Evolutionary conservation across 1,140 invertebrate genomes (phyloP), one percentile per base, ranked within the genome.

Genomic region (Drosophila bifasciata): DNA sequence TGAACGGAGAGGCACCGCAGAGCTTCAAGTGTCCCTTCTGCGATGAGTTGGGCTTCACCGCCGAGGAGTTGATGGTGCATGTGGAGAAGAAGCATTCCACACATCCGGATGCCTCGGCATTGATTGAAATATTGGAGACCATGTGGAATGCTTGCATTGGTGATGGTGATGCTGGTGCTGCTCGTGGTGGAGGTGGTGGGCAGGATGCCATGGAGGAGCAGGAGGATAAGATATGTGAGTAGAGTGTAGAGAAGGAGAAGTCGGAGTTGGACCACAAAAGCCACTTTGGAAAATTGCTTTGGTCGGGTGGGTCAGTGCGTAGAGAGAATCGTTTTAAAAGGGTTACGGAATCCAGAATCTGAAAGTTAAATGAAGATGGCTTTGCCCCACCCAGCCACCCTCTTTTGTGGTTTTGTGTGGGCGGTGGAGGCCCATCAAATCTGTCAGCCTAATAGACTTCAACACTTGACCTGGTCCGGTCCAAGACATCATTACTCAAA

Each of bases 1-100:
- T 58, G 3, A 50, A 67, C 21, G 78, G 67, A 7, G 78, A 81
- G 1, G 73, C 68, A 1, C 67, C 78, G 3, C 78, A 76, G 36
- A 81, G 67, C 43, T 81, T 57, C 19, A 73, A 68, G 43, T 81
- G 78, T 11, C 59, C 72, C 1, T 73, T 81, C 11, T 81, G 78
- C 7, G 60, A 67, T 1, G 62, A 76, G 40, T 32, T 52, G 28
- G 78, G 78, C 5, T 81, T 76, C 15, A 60, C 58, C 1, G 21
- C 44, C 39, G 53, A 61, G 17, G 78, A 81, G 32, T 19, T 81
- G 49, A 62, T 73, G 11, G 6, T 68, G 19, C 78, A 81, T 36
- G 73, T 81, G 21, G 13, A 51, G 13, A 25, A 53, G 0, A 45
- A 81, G 36, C 78, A 81, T 6, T 41, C 0, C 11, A 21, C 6